Percentiles rank a stretch among this genome's conserved stretches.
Conservation (phyloP, 2,888 invertebrate species). For the Bugulina stolonifera region DNA sequence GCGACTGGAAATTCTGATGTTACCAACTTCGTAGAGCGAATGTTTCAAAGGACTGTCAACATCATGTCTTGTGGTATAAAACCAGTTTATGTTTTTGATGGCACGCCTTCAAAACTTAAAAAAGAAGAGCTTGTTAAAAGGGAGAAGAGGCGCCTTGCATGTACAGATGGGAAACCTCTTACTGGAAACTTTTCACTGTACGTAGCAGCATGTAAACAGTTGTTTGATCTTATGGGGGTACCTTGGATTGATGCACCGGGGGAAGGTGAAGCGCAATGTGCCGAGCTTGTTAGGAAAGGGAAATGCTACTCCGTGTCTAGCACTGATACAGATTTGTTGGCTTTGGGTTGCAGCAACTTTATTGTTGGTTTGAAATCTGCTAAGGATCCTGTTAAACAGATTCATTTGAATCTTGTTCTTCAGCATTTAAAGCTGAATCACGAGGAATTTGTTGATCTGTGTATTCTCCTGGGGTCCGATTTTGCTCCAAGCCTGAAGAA, state of each 20-base stretch:
- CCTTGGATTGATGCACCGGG: neutral
- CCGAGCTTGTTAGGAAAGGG: neutral
- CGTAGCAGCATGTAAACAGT: no score
- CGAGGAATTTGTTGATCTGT: neutral
- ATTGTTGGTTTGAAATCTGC: neutral
- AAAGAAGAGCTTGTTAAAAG: neutral
- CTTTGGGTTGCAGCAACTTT: no score
- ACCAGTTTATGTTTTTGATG: slow-evolving; percentile 1
- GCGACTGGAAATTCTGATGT: neutral
- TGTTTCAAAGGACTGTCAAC: neutral
- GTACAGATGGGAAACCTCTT: neutral
- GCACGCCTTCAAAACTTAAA: neutral
- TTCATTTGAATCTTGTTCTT: neutral
- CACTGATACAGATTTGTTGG: neutral
- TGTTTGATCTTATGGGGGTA: neutral
- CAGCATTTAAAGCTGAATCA: neutral
- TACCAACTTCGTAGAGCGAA: neutral
- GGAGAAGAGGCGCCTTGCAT: neutral
- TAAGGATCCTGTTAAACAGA: neutral
- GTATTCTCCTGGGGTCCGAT: neutral
- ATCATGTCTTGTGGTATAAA: neutral
- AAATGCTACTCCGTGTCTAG: neutral
- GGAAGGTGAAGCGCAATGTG: slow-evolving; percentile 19
- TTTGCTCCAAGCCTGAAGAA: neutral
- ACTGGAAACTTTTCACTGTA: neutral